Conservation (phyloP, 2,113 vertebrate species). For the Nerophis ophidion region DNA sequence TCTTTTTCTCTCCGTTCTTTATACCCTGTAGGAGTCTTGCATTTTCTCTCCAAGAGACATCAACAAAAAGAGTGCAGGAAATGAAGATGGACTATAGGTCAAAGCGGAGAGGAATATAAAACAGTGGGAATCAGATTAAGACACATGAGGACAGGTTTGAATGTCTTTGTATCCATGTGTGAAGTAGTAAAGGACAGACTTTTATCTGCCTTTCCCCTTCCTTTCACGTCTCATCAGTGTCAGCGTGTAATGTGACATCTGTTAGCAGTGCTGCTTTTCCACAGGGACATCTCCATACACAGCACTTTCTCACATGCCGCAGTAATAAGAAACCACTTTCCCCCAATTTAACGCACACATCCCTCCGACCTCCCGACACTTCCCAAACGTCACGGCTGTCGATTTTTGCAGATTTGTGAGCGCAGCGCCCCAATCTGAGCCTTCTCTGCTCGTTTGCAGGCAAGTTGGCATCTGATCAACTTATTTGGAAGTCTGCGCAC, state of each 20-base stretch:
- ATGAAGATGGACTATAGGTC: neutral
- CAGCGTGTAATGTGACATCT: conserved; percentile 6
- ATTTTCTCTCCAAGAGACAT: neutral
- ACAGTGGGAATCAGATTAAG: conserved; percentile 1
- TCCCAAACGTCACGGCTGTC: neutral
- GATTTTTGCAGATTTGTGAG: neutral
- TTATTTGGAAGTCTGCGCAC: neutral
- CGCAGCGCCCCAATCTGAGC: neutral
- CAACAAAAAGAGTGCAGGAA: neutral
- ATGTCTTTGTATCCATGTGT: neutral
- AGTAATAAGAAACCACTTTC: neutral
- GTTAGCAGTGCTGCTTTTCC: conserved; percentile 8
- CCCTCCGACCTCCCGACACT: no score
- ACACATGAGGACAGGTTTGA: neutral
- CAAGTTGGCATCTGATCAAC: neutral
- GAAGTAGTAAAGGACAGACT: neutral
- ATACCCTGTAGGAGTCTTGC: neutral
- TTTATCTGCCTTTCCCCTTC: neutral
- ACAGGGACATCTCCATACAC: neutral
- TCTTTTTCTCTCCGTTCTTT: neutral
- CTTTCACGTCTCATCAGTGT: neutral
- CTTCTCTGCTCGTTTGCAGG: neutral
- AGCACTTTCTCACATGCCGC: conserved; percentile 1
- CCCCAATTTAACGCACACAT: neutral
- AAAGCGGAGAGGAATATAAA: neutral